These are phyloP conservation scores for Phyllotreta striolata DNA, from an alignment of 2,888 invertebrate species.

Conservation along the genomic window DNA sequence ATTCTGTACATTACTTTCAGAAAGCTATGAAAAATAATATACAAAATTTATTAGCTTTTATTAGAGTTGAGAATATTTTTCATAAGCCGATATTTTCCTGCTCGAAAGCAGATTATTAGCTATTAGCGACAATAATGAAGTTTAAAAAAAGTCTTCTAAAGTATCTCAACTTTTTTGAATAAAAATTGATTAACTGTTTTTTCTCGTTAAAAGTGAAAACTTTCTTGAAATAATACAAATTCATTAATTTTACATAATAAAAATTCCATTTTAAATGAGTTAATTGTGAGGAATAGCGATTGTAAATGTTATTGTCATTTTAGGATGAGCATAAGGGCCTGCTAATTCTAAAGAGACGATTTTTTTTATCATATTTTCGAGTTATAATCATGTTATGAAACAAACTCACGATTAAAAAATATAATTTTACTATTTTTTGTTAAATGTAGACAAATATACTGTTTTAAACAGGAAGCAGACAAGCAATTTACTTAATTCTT, in stretches of 20 bases:
- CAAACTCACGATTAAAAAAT: slow-evolving; percentile 3
- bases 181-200: background rate
- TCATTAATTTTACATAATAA: too few species aligned
- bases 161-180: background rate
- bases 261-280: too few species aligned
- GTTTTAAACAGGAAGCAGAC: too few species aligned
- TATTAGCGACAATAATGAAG: slow-evolving; percentile 3
- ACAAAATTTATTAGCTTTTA: slow-evolving; percentile 1
- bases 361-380: slow-evolving; percentile 16
- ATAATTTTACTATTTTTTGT: slow-evolving; percentile 5
- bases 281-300: background rate
- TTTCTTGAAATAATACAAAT: background rate
- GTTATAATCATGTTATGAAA: slow-evolving; percentile 11
- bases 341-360: slow-evolving; percentile 25
- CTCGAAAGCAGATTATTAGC: slow-evolving; percentile 9
- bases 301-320: slow-evolving; percentile 11
- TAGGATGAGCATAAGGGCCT: slow-evolving; percentile 32
- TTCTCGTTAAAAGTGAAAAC: background rate
- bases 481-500: too few species aligned
- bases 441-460: background rate
- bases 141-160: background rate
- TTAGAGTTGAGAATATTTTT: background rate
- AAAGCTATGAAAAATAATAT: slow-evolving; percentile 8
- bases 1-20: background rate
- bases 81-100: slow-evolving; percentile 1